Evolutionary conservation across 2,113 vertebrate genomes (phyloP), one percentile per base, ranked within the genome.

Genomic region (Atlantisia rogersi): DNA sequence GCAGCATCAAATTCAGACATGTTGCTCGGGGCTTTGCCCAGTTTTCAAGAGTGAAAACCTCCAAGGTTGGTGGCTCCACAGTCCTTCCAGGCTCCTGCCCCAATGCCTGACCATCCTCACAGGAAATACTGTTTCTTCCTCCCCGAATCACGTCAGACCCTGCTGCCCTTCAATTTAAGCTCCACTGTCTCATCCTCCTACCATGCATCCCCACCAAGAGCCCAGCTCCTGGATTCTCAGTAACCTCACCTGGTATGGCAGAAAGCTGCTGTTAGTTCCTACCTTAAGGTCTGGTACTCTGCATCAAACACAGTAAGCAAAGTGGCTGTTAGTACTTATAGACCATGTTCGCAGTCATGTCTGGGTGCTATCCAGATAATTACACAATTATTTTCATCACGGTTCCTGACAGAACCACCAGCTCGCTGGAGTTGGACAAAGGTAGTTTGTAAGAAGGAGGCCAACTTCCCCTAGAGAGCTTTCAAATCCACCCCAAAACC

Each of bases 81-180:
- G 60, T 31, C 74, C 35, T 37, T 14, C 52, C 3, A 5, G 14
- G 24, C 7, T 78, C 10, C 46, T 63, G n/a, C 37, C 26, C 35
- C 28, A 5, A 24, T 29, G 42, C 37, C 67, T 68, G 31, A 40
- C n/a, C 8, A 10, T 40, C 78, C 40, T 37, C 37, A 29, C 2
- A 35, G 31, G 4, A 22, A 50, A 2, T 20, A 20, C 39, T 50
- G 32, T 14, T 53, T 58, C 21, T 10, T 11, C 10, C 19, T 3
- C 5, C 22, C 31, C 4, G 10, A 7, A 20, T 13, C n/a, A n/a
- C 0, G 1, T 44, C 52, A 71, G 25, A 82, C 91, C 4, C n/a
- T 55, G 58, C 15, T 62, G 42, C 53, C 53, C 60, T 40, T 46
- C 60, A 31, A 10, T 53, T 46, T 60, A 42, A 79, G 53, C 16